Evolutionary conservation across 1,140 invertebrate species (phyloP).

Genomic region (Bombus terrestris): DNA sequence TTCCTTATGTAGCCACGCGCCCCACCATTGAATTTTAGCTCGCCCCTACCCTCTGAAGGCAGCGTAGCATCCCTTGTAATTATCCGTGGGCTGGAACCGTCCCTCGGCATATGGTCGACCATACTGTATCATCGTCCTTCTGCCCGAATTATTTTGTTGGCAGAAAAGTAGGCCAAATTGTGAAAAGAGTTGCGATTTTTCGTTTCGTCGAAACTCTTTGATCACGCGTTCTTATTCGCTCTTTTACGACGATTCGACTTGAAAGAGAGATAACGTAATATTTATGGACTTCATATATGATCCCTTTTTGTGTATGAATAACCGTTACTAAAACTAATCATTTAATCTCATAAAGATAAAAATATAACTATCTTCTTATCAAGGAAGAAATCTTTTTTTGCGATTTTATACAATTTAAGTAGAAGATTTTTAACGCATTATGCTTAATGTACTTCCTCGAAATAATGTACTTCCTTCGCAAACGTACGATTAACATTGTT

Average conservation of each 20-base stretch:
- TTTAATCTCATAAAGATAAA: too few species aligned
- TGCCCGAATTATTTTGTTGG: conserved; percentile 54
- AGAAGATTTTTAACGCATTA: too few species aligned
- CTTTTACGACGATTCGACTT: neutral
- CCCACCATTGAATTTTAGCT: conserved; percentile 66
- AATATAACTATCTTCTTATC: too few species aligned
- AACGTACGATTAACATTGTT: neutral
- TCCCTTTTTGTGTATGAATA: too few species aligned
- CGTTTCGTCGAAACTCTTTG: neutral
- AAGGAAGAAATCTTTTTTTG: too few species aligned
- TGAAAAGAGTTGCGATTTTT: conserved; percentile 17
- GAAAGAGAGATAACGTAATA: too few species aligned
- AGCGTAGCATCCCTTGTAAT: conserved; percentile 80
- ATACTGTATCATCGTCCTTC: conserved; percentile 35
- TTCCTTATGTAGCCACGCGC: conserved; percentile 77
- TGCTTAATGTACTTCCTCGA: too few species aligned
- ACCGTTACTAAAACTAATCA: too few species aligned
- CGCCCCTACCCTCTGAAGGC: conserved; percentile 56
- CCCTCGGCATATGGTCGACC: conserved; percentile 71
- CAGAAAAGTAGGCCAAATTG: conserved; percentile 51
- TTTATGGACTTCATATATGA: too few species aligned
- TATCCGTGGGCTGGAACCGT: conserved; percentile 72
- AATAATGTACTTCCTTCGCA: too few species aligned
- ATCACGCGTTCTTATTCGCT: too few species aligned
- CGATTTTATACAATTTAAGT: too few species aligned